These are phyloP conservation scores for Tyria jacobaeae DNA, from an alignment of 2,888 invertebrate species.

Conservation along the genomic window DNA sequence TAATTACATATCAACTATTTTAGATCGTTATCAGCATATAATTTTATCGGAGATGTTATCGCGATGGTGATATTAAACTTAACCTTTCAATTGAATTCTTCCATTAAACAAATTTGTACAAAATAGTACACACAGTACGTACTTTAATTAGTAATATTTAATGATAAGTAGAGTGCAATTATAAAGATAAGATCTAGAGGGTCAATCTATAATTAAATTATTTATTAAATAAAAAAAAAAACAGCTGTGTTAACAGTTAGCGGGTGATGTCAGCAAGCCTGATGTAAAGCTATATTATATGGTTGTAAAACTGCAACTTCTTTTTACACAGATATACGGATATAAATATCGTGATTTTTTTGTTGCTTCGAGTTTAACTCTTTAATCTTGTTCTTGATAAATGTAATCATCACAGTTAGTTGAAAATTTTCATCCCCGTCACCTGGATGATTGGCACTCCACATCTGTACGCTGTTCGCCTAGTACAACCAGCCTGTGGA, in stretches of 20 bases:
- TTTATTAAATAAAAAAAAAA: background rate
- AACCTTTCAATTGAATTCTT: slow-evolving; percentile 1
- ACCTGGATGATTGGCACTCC: too few species aligned
- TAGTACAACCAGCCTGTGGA: too few species aligned
- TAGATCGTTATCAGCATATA: background rate
- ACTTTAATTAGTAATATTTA: background rate
- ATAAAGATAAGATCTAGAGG: background rate
- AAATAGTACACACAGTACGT: background rate
- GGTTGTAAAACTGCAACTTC: too few species aligned
- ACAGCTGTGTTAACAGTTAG: background rate
- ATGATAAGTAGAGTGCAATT: background rate
- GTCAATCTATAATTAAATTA: background rate
- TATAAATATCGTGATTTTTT: too few species aligned
- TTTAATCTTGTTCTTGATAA: too few species aligned
- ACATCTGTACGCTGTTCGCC: too few species aligned
- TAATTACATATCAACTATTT: background rate
- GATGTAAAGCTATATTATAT: too few species aligned
- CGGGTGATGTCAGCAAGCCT: background rate
- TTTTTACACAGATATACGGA: too few species aligned
- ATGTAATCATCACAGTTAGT: too few species aligned
- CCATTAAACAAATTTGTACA: background rate
- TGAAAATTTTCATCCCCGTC: too few species aligned
- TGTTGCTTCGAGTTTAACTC: too few species aligned
- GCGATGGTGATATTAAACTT: background rate
- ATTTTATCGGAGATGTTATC: slow-evolving; percentile 4